phyloP scores from a whole-genome alignment of 1,140 invertebrate genomes.

The Drosophila pallidifrons region DNA sequence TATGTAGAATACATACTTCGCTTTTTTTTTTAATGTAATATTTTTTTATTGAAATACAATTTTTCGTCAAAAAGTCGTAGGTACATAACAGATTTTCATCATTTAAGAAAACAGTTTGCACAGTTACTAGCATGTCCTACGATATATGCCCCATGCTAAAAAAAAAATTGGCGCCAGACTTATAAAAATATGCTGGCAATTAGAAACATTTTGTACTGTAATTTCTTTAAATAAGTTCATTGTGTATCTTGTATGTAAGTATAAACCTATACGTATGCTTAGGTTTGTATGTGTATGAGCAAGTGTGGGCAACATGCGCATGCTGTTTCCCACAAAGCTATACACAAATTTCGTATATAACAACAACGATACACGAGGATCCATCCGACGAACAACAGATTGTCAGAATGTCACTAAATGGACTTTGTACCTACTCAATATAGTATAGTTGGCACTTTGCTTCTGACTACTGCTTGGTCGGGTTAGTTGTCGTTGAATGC shows the following conservation, averaged over 20 bases:
- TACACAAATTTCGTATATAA: constrained; percentile 5
- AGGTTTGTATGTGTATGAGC: background rate
- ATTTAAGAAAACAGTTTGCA: too few species aligned
- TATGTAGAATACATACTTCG: too few species aligned
- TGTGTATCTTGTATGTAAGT: constrained; percentile 13
- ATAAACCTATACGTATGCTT: constrained; percentile 9
- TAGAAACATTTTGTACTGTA: constrained; percentile 59
- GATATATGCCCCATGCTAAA: background rate
- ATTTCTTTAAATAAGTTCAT: constrained; percentile 33
- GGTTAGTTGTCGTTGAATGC: constrained; percentile 43
- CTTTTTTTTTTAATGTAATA: too few species aligned
- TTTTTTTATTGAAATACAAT: too few species aligned
- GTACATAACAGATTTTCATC: too few species aligned
- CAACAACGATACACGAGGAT: constrained; percentile 28
- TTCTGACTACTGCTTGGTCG: constrained; percentile 12
- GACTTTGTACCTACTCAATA: constrained; percentile 64
- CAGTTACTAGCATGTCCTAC: too few species aligned
- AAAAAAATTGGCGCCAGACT: constrained; percentile 66
- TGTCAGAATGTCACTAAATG: constrained; percentile 75
- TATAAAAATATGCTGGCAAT: constrained; percentile 66
- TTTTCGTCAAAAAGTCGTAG: too few species aligned
- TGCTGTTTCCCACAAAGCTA: too few species aligned
- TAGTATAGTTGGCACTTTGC: constrained; percentile 62
- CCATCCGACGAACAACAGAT: constrained; percentile 55
- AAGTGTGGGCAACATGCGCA: background rate